phyloP scores from a whole-genome alignment of 30 jellyfish, hydroid and myxozoan genomes.

The Sanderia malayensis region DNA sequence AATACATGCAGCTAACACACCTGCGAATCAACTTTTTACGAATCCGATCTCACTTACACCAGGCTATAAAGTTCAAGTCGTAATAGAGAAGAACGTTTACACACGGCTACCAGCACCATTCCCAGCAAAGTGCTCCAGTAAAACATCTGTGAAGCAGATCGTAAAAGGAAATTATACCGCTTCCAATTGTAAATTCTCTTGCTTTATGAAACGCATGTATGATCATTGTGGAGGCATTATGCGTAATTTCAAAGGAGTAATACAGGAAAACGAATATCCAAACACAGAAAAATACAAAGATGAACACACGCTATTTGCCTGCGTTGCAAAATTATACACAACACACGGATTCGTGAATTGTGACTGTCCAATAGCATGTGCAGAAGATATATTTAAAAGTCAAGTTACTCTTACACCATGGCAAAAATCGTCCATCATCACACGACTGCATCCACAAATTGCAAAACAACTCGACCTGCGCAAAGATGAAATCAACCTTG shows the following conservation, averaged over 20 bases:
- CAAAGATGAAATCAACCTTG: too few relatives aligned
- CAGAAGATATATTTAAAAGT: too few relatives aligned
- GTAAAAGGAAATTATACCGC: background rate
- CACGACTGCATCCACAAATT: too few relatives aligned
- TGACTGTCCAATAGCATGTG: too few relatives aligned
- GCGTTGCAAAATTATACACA: too few relatives aligned
- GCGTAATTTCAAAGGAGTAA: background rate
- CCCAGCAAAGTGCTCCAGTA: slow-evolving; percentile 4
- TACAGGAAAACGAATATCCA: background rate
- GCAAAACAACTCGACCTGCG: too few relatives aligned
- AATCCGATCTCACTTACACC: background rate
- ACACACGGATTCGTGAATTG: too few relatives aligned
- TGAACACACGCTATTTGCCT: background rate
- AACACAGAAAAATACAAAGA: background rate
- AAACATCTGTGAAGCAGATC: background rate
- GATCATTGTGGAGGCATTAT: background rate
- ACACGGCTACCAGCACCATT: background rate
- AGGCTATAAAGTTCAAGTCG: background rate
- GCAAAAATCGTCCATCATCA: too few relatives aligned
- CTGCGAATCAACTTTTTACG: too few relatives aligned
- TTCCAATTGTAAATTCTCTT: background rate
- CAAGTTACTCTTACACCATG: too few relatives aligned
- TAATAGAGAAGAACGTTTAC: background rate
- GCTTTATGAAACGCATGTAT: background rate
- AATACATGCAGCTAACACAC: background rate